Percentiles rank a stretch among this genome's conserved stretches.
phyloP scores from a whole-genome alignment of 2,113 vertebrate genomes.

The Clupea harengus region DNA sequence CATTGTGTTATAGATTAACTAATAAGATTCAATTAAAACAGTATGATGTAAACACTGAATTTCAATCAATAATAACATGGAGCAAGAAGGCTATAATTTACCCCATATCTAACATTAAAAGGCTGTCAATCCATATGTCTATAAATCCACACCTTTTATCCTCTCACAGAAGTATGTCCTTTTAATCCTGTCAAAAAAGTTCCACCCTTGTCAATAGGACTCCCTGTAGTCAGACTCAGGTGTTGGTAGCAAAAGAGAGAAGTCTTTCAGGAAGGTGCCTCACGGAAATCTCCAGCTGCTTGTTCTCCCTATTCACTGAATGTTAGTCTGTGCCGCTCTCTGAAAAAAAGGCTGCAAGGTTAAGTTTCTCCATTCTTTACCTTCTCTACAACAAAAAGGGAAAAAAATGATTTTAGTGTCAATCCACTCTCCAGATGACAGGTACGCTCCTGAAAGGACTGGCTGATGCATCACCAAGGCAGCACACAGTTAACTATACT shows the following conservation, averaged over 20 bases:
- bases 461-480: neutral
- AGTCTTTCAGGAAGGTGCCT: neutral
- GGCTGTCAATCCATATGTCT: neutral
- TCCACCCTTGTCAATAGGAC: neutral
- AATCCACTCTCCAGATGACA: neutral
- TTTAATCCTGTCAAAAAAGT: neutral
- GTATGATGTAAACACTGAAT: neutral
- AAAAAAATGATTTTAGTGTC: neutral
- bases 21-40: neutral
- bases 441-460: neutral
- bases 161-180: neutral
- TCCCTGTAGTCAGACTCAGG: neutral
- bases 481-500: conserved; percentile 1
- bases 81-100: neutral
- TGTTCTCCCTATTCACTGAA: neutral
- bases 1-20: neutral
- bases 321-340: neutral
- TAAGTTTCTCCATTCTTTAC: neutral
- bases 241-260: neutral
- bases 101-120: neutral
- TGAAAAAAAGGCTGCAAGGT: neutral
- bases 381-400: neutral
- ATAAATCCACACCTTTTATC: neutral
- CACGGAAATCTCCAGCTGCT: neutral
- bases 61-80: neutral